A percentile compares a stretch with the other conserved stretches of the same genome.
Evolutionary conservation across 2,797 vertebrate genomes (phyloP).

Genomic region (Eupleurogrammus muticus): DNA sequence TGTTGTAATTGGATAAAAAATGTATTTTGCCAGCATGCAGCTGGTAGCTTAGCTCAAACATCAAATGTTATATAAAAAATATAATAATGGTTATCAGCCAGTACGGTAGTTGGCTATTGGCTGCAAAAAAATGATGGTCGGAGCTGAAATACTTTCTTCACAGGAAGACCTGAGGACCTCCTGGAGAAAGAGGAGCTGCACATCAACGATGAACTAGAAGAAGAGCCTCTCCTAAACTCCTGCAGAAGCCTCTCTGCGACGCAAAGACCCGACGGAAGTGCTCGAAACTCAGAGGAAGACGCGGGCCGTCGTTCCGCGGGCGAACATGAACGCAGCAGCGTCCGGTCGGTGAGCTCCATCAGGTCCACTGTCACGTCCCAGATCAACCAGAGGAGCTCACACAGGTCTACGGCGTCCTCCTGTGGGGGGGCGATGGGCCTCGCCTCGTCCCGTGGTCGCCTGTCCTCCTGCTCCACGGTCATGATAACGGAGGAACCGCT

Average conservation of each 20-base stretch:
- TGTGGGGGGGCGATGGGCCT: not conserved
- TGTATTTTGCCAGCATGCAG: no score
- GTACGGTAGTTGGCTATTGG: no score
- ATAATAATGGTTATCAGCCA: no score
- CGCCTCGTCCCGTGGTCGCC: conserved; percentile 25
- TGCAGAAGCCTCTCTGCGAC: not conserved
- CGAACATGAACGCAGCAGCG: conserved; percentile 17
- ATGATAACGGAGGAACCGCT: conserved; percentile 62
- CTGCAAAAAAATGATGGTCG: no score
- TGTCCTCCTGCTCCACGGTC: conserved; percentile 64
- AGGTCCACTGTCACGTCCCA: conserved; percentile 11
- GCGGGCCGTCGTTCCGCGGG: not conserved
- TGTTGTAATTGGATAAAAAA: no score
- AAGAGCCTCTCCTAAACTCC: not conserved
- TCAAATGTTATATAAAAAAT: no score
- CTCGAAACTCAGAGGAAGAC: not conserved
- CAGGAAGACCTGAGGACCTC: not conserved
- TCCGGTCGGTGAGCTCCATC: conserved; percentile 26
- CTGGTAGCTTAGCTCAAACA: no score
- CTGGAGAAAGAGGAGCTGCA: not conserved
- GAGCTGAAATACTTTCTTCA: not conserved
- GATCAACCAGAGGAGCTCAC: conserved; percentile 10
- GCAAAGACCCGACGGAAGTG: not conserved
- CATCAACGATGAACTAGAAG: not conserved
- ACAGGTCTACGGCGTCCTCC: conserved; percentile 32